A percentile compares a stretch with the other conserved stretches of the same genome.
phyloP scores from a whole-genome alignment of 2,113 vertebrate genomes.

The Saccopteryx leptura region DNA sequence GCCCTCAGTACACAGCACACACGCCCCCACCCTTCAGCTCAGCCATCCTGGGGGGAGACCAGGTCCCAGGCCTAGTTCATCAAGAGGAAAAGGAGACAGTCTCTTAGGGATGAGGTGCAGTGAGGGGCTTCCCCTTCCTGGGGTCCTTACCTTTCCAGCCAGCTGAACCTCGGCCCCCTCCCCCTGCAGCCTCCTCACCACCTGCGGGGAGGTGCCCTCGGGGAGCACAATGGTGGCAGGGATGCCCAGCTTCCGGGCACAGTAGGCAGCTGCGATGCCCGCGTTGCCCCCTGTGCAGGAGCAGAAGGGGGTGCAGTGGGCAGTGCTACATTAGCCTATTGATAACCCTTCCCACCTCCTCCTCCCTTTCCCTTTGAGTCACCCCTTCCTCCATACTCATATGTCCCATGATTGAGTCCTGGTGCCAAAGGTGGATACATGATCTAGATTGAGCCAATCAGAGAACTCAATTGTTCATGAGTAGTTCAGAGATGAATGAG shows the following conservation, averaged over 20 bases:
- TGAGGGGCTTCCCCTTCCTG: neutral
- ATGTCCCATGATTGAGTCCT: rapidly evolving
- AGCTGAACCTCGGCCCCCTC: conserved; percentile 92
- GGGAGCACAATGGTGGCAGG: conserved; percentile 94
- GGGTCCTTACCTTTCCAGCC: conserved; percentile 90
- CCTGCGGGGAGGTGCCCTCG: conserved; percentile 83
- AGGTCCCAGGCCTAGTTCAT: neutral
- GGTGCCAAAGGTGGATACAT: neutral
- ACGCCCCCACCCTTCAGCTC: neutral
- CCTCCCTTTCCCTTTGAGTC: neutral
- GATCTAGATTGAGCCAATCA: neutral
- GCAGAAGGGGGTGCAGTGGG: neutral
- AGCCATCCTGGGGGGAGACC: neutral
- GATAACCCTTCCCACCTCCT: rapidly evolving
- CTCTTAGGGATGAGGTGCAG: no score
- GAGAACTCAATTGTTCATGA: neutral
- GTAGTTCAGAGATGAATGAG: neutral
- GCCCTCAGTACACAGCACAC: neutral
- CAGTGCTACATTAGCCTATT: rapidly evolving
- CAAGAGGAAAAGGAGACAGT: neutral
- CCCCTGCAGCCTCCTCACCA: conserved; percentile 89
- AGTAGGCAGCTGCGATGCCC: conserved; percentile 92
- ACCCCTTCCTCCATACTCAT: rapidly evolving
- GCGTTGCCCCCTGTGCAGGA: conserved; percentile 92
- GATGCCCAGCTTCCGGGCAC: conserved; percentile 91